Conservation (phyloP, 2,888 invertebrate genomes). For the Nymphalis c-album region DNA sequence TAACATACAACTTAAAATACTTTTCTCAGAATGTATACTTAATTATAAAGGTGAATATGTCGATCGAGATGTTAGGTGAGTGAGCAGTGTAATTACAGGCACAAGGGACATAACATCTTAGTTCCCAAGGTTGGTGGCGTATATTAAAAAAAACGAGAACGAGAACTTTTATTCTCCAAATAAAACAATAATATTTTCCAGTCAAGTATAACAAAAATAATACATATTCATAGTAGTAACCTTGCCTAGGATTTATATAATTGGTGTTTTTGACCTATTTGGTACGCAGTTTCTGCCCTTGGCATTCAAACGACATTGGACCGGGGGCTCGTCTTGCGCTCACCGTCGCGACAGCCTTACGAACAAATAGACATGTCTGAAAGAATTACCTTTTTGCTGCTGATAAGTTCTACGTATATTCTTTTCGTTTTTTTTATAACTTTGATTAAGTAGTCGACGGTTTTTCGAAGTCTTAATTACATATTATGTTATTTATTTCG, state of each 20-base stretch:
- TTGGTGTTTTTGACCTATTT: constrained; percentile 39
- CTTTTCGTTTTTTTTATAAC: neutral
- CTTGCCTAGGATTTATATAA: constrained; percentile 30
- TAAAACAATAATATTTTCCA: too few relatives aligned
- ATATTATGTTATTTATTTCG: neutral
- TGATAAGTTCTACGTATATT: neutral
- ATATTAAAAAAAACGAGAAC: too few relatives aligned
- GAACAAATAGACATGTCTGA: constrained; percentile 1
- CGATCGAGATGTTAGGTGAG: too few relatives aligned
- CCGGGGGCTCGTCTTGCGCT: constrained; percentile 42
- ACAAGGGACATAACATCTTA: too few relatives aligned
- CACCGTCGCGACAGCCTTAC: constrained; percentile 8
- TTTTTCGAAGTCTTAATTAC: constrained; percentile 5
- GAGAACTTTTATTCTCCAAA: too few relatives aligned
- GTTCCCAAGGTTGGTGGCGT: too few relatives aligned
- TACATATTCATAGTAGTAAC: neutral
- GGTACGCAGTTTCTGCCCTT: constrained; percentile 39
- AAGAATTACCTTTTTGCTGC: neutral
- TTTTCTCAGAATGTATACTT: too few relatives aligned
- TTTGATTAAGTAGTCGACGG: neutral
- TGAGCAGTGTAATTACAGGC: too few relatives aligned
- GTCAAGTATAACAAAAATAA: neutral
- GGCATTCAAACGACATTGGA: constrained; percentile 39
- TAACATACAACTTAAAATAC: too few relatives aligned
- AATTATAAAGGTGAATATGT: too few relatives aligned